Evolutionary conservation across 2,113 vertebrate species (phyloP), one percentile per base, ranked within the genome.

Genomic region (Epinephelus lanceolatus): DNA sequence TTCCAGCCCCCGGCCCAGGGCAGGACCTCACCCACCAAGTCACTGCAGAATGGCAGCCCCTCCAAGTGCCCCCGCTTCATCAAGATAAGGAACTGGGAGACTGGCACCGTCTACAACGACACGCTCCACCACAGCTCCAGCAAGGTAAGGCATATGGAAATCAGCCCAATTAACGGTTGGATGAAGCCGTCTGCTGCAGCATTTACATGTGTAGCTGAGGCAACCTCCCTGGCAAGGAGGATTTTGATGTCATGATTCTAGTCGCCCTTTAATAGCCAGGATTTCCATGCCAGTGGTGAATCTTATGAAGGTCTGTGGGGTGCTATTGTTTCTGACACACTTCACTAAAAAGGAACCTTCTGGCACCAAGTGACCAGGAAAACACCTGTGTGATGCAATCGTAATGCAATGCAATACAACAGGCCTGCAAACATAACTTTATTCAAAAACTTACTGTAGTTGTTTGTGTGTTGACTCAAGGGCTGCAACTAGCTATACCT

Each of bases 71-170:
- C 98, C 0, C 96, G 97, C 14, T 99, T 98, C 66, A 93, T 98
- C 82, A 99, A 98, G 86, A 94, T 99, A 90, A 98, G 96, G 93
- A 99, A 99, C 94, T 99, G 97, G 98, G 98, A 99, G 93, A 98
- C 95, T 0, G 96, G 97, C 0, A 94, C 94, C 0, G 71, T 97
- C 73, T 96, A 97, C 83, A 97, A 91, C 0, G 98, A 99, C 86
- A 97, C 96, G 0, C 94, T 99, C 59, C 96, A 99, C 87, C 95
- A 97, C 51, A 96, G 95, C 90, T 96, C 96, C 3, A 95, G 96
- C 0, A 94, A 97, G 96, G 98, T 99, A 92, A 94, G 95, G 21
- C 19, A 17, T n/a, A 42, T 70, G 33, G 30, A 83, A 77, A 78
- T 52, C 2, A 10, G 25, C 37, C 49, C 13, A 55, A 13, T 30